phyloP scores from a whole-genome alignment of 2,113 vertebrate species.

The Seriola quinqueradiata region DNA sequence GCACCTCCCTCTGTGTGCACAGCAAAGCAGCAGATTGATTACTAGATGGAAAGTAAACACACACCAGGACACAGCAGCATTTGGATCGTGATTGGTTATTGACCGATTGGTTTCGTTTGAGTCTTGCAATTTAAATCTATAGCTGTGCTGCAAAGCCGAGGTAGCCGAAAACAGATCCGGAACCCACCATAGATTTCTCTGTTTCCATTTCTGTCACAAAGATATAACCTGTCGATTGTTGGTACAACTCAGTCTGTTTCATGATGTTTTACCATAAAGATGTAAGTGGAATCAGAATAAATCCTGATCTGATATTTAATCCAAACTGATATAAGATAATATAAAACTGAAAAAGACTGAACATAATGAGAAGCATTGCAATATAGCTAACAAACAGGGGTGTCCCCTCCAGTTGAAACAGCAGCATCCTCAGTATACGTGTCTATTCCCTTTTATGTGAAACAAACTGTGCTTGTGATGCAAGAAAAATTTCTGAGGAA shows the following conservation, averaged over 20 bases:
- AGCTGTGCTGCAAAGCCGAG: background rate
- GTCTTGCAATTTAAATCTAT: background rate
- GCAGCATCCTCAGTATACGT: background rate
- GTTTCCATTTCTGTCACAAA: background rate
- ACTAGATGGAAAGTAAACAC: background rate
- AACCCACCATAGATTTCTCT: background rate
- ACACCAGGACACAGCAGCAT: background rate
- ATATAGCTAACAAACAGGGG: background rate
- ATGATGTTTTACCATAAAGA: background rate
- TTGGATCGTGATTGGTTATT: conserved; percentile 23
- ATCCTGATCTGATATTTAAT: background rate
- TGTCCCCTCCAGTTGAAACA: background rate
- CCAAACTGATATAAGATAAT: background rate
- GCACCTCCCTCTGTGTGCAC: background rate
- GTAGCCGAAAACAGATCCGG: background rate
- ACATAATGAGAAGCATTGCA: background rate
- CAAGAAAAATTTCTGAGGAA: background rate
- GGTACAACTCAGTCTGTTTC: background rate
- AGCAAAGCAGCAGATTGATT: conserved; percentile 2
- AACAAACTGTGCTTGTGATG: background rate
- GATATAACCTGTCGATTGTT: background rate
- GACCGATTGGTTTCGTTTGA: background rate
- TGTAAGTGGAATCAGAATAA: background rate
- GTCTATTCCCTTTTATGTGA: conserved; percentile 13
- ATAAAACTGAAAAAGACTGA: background rate